These are phyloP conservation scores for Rattus rattus DNA, from an alignment of 2,113 vertebrate genomes.

Conservation along the genomic window DNA sequence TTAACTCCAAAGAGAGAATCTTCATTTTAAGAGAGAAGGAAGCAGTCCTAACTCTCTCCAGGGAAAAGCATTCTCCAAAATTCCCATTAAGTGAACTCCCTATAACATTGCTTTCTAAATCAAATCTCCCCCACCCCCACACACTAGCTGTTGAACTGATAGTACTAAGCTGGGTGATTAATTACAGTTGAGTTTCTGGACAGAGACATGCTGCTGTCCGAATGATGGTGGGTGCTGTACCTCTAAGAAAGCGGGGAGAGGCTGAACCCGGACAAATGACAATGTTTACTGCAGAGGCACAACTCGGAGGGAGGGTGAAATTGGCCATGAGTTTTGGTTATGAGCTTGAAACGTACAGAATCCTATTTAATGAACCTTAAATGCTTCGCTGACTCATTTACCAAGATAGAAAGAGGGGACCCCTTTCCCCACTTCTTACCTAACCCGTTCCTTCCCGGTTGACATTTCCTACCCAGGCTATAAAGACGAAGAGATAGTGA, in stretches of 20 bases:
- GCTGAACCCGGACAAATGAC: fast-evolving
- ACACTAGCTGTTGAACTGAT: neutral
- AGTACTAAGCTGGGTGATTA: neutral
- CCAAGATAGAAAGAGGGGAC: neutral
- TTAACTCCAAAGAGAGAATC: neutral
- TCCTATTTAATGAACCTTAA: neutral
- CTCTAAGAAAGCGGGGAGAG: neutral
- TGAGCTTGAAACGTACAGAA: constrained; percentile 1
- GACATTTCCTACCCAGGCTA: neutral
- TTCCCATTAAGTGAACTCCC: neutral
- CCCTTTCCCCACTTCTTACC: neutral
- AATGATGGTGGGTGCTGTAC: neutral
- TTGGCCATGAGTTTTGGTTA: neutral
- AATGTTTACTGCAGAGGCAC: neutral
- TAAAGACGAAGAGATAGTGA: neutral
- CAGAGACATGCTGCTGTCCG: neutral
- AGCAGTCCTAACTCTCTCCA: neutral
- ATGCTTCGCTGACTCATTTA: neutral
- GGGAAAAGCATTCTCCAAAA: neutral
- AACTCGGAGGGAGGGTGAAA: neutral
- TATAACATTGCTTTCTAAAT: neutral
- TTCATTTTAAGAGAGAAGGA: neutral
- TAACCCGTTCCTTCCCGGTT: neutral
- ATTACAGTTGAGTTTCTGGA: neutral
- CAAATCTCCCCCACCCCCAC: neutral